Evolutionary conservation across 2,888 invertebrate species (phyloP).

Genomic region (Metopia argyrocephala): DNA sequence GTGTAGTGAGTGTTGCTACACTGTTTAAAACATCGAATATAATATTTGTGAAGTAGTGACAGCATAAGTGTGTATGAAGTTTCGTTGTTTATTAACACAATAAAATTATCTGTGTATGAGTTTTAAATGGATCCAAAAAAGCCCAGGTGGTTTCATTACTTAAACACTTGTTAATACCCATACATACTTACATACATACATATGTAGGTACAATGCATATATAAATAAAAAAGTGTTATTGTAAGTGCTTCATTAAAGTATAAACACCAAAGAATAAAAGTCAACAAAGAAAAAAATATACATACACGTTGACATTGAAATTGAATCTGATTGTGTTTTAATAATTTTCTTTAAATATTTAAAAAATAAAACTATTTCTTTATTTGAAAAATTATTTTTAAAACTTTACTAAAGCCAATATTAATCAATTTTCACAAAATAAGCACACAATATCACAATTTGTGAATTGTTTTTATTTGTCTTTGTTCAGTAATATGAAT

Average conservation of each 20-base stretch:
- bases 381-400: too few relatives aligned
- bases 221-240: conserved; percentile 26
- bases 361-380: too few relatives aligned
- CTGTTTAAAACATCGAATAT: background rate
- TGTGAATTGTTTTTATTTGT: background rate
- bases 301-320: too few relatives aligned
- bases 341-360: too few relatives aligned
- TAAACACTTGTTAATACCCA: too few relatives aligned
- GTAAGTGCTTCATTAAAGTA: conserved; percentile 43
- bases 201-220: too few relatives aligned
- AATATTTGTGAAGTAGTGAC: background rate
- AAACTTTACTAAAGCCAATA: too few relatives aligned
- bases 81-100: conserved; percentile 31
- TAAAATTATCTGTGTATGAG: conserved; percentile 15
- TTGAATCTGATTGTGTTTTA: too few relatives aligned
- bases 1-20: background rate
- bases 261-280: conserved; percentile 8
- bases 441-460: background rate
- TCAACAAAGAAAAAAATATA: background rate
- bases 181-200: too few relatives aligned
- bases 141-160: conserved; percentile 35
- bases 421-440: background rate
- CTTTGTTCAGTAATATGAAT: too few relatives aligned
- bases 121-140: conserved; percentile 30
- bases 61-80: conserved; percentile 30